A percentile compares a stretch with the other conserved stretches of the same genome.
These are phyloP conservation scores for Archocentrus centrarchus DNA, from an alignment of 2,113 vertebrate genomes.

Conservation along the genomic window DNA sequence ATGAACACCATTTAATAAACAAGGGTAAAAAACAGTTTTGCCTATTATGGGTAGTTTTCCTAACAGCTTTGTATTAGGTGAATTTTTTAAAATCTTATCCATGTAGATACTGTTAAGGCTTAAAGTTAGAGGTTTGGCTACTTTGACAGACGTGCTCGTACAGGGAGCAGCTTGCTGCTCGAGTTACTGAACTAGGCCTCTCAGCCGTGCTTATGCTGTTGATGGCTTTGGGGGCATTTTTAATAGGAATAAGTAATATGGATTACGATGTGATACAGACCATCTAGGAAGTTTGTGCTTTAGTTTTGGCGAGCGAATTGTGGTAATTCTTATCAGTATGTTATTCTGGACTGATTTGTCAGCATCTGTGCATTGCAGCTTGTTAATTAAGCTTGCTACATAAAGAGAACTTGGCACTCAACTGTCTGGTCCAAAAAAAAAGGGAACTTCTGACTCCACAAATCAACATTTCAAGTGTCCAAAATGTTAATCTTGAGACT, in stretches of 20 bases:
- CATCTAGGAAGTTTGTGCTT: neutral
- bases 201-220: neutral
- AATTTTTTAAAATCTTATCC: neutral
- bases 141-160: neutral
- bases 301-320: neutral
- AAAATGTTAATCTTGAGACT: neutral
- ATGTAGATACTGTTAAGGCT: neutral
- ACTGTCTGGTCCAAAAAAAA: neutral
- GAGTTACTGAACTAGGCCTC: neutral
- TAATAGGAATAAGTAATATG: neutral
- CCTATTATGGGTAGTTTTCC: neutral
- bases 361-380: neutral
- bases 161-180: neutral
- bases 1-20: neutral
- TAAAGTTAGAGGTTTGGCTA: neutral
- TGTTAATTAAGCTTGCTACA: neutral
- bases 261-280: neutral
- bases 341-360: neutral
- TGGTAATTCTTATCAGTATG: neutral
- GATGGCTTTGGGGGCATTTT: no score
- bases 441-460: neutral
- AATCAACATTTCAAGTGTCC: neutral
- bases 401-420: neutral
- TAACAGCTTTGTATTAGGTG: neutral
- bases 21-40: neutral